phyloP scores from a whole-genome alignment of 2,113 vertebrate genomes.

The Halcyon senegalensis region DNA sequence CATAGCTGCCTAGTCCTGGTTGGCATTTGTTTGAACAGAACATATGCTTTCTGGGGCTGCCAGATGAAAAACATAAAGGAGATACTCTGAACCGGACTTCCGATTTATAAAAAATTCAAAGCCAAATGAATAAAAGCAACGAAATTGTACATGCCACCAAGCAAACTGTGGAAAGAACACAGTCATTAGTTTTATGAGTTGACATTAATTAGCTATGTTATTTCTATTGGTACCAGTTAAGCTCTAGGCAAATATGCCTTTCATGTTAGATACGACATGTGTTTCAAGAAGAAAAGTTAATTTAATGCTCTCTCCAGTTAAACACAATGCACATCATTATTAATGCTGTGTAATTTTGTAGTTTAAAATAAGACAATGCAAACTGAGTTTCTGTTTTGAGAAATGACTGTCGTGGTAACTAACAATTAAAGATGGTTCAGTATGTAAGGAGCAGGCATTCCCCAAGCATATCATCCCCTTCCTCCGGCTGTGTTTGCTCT shows the following conservation, averaged over 20 bases:
- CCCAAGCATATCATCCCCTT: background rate
- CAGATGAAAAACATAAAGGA: background rate
- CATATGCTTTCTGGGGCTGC: background rate
- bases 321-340: background rate
- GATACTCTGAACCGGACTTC: background rate
- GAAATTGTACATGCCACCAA: background rate
- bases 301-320: background rate
- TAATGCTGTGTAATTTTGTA: background rate
- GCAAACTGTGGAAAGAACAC: slow-evolving; percentile 10
- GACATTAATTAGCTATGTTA: slow-evolving; percentile 32
- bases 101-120: background rate
- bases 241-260: slow-evolving; percentile 21
- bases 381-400: background rate
- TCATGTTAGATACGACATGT: background rate
- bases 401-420: background rate
- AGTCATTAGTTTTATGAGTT: slow-evolving; percentile 8
- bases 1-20: background rate
- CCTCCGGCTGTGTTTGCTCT: background rate
- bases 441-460: background rate
- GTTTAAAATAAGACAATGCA: background rate
- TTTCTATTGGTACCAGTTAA: slow-evolving; percentile 5
- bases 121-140: background rate
- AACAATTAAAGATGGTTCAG: background rate
- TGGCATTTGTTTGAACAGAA: slow-evolving; percentile 22
- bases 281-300: slow-evolving; percentile 16